Evolutionary conservation across 30 jellyfish, hydroid and myxozoan species (phyloP).

Genomic region (Morbakka virulenta): DNA sequence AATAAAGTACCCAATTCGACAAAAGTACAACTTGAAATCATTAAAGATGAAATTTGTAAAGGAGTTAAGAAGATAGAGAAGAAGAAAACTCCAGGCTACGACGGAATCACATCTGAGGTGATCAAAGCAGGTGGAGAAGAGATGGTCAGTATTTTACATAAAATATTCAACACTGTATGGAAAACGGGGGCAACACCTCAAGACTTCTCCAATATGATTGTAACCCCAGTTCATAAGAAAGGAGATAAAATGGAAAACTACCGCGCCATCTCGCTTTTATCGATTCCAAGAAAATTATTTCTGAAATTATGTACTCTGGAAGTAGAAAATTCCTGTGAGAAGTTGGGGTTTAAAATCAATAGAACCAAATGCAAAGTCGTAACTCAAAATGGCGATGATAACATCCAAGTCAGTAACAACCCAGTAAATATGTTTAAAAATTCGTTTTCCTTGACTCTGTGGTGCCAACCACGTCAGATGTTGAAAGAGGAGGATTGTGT

Average conservation of each 20-base stretch:
- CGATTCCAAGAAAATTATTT: conserved; percentile 42
- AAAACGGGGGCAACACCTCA: not conserved
- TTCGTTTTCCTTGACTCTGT: conserved; percentile 32
- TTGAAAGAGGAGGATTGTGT: conserved; percentile 6
- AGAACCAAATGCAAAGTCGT: conserved; percentile 38
- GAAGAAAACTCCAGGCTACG: conserved; percentile 24
- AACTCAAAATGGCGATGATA: conserved; percentile 1
- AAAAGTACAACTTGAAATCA: not conserved
- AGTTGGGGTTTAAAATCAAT: conserved; percentile 47
- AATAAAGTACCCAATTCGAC: not conserved
- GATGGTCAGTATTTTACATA: conserved; percentile 3
- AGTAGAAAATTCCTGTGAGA: conserved; percentile 30
- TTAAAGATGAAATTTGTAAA: not conserved
- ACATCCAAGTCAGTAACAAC: not conserved
- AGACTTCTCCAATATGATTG: conserved; percentile 24
- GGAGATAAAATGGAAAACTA: conserved; percentile 33
- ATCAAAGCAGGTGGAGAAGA: conserved; percentile 33
- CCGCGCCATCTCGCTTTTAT: conserved; percentile 24
- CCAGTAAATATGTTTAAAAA: conserved; percentile 27
- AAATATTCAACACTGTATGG: conserved; percentile 1
- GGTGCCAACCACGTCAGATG: conserved; percentile 11
- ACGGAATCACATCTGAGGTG: not conserved
- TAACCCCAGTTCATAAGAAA: conserved; percentile 21
- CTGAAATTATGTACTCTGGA: not conserved
- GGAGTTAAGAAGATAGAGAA: not conserved